Evolutionary conservation across 2,113 vertebrate species (phyloP), one percentile per base, ranked within the genome.

Genomic region (Centropristis striata): DNA sequence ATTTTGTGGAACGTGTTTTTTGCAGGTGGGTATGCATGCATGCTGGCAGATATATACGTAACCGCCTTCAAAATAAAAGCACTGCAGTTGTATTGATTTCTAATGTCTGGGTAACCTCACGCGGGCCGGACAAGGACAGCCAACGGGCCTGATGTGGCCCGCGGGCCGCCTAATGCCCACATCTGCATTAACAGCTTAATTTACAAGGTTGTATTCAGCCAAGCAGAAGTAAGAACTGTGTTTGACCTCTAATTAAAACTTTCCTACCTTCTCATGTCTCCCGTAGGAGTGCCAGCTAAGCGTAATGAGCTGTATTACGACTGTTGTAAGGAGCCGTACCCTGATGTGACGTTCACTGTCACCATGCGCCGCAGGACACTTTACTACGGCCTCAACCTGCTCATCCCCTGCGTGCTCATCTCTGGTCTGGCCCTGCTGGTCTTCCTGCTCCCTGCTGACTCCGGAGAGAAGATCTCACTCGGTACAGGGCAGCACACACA

Each of bases 241-340:
- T 69, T 16, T 37, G 36, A 79, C 50, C 37, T 82, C 28, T 70
- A 11, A 68, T 12, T 46, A 10, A 41, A 16, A 37, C 21, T 2
- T 58, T 42, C 21, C 21, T 15, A n/a, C 27, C n/a, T 13, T 20
- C 23, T 54, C 4, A 36, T 39, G 27, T 72, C 36, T 51, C 54
- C 53, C 39, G 47, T 75, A 97, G 97, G 93, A 83, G 96, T 98
- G 4, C 96, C 96, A 15, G 95, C 95, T 2, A 97, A 97, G 84
- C 96, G 96, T 21, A 97, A 97, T 25, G 97, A 97, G 93, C 74
- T 96, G 63, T 96, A 96, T 64, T 98, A 97, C 16, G 97, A 98
- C 16, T 97, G 97, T 90, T 98, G 97, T 77, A 96, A 97, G 85
- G 97, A 97, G 72, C 97, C 97, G 0, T 97, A 98, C 68, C 96